Percentiles rank a stretch among this genome's conserved stretches.
These are phyloP conservation scores for Pristionchus mayeri DNA, from an alignment of 2,888 invertebrate species.

Conservation along the genomic window DNA sequence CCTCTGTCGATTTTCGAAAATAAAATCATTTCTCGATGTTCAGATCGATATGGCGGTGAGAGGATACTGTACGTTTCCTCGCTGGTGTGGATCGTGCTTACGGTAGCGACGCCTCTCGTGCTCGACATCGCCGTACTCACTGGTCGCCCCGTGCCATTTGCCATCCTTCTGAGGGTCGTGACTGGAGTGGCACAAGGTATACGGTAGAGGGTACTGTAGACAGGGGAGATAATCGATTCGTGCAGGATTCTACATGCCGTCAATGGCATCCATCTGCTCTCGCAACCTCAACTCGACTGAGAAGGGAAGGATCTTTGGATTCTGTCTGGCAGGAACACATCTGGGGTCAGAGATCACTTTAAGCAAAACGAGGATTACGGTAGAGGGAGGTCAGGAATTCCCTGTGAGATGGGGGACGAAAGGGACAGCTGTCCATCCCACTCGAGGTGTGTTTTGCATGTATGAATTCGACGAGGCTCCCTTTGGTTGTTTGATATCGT, in stretches of 20 bases:
- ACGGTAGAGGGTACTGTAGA: neutral
- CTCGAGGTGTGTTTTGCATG: neutral
- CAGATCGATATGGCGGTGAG: conserved; percentile 80
- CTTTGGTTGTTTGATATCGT: neutral
- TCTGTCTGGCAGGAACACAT: conserved; percentile 82
- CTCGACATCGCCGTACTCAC: conserved; percentile 79
- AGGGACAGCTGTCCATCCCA: neutral
- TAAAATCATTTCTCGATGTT: conserved; percentile 50
- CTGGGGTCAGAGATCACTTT: conserved; percentile 72
- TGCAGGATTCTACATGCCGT: conserved; percentile 83
- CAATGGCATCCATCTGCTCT: conserved; percentile 84
- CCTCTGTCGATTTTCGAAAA: neutral
- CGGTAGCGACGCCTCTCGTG: conserved; percentile 54
- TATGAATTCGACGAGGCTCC: neutral
- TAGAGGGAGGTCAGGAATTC: no score
- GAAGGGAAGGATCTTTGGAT: conserved; percentile 83
- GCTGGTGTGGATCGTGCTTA: conserved; percentile 74
- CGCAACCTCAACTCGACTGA: conserved; percentile 82
- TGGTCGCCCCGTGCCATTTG: conserved; percentile 79
- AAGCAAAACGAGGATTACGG: neutral
- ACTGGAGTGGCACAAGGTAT: conserved; percentile 83
- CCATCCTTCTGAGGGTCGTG: conserved; percentile 81
- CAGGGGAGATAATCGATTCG: neutral
- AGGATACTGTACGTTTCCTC: conserved; percentile 82
- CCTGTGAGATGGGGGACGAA: neutral